Base-by-base conservation (phyloP, 2,797 vertebrate species). In the Toxotes lorentzi region DNA sequence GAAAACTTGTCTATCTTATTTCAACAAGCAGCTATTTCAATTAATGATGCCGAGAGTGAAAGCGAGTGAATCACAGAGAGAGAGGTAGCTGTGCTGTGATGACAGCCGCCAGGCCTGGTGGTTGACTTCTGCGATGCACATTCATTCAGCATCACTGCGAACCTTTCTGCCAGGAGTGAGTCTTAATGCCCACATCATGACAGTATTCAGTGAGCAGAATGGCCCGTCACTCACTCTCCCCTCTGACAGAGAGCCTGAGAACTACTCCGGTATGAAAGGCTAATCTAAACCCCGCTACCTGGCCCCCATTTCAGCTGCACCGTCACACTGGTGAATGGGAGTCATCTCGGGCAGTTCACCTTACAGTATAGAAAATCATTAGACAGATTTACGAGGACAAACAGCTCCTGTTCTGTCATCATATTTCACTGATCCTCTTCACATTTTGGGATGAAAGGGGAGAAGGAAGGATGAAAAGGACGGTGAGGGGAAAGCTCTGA, bases 331-430 rank as follows among this genome's bases (percentile, higher is more conserved):
- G 73, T 76, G 82, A 89, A 78, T 78, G 78, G 69, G 84, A 88
- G 78, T 76, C 85, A 69, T 87, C 81, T 80, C 16, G 3, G 56
- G 30, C 80, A 77, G 74, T 78, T 91, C 87, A 84, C 71, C 64
- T 92, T 82, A 79, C 88, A 78, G 72, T 86, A 89, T 90, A 78
- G 89, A 88, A 93, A 92, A 94, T 92, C 92, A 89, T 94, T 93
- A 90, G 87, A 89, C 87, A 87, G 85, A 94, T 95, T 94, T 88
- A 92, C 84, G 78, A 66, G 88, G 78, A 91, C 88, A 90, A 91
- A 90, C 82, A 75, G 79, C 32, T 30, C 32, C 79, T 75, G 71
- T 89, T 84, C 84, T 87, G 86, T 91, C 91, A 60, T 91, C 85
- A 76, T 88, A 90, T 90, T 92, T 93, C 86, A 92, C 78, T 56